These are phyloP conservation scores for Cheirogaleus medius DNA, from an alignment of 2,113 vertebrate genomes.

Conservation along the genomic window DNA sequence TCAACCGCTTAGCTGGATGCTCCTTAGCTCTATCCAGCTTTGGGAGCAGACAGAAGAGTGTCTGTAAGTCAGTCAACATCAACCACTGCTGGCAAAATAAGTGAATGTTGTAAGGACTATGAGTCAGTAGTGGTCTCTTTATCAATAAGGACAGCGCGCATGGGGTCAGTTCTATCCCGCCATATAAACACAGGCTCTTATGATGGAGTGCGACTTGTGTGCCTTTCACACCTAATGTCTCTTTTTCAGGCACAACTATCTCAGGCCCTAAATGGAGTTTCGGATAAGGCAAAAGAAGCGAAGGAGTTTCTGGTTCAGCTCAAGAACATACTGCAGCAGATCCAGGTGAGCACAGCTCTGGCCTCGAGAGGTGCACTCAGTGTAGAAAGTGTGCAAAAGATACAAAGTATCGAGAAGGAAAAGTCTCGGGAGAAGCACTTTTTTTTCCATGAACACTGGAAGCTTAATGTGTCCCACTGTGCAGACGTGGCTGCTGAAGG, in stretches of 20 bases:
- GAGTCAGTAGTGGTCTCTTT: background rate
- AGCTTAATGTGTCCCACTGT: no score
- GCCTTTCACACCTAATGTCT: slow-evolving; percentile 47
- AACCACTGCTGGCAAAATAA: background rate
- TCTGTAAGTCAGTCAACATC: background rate
- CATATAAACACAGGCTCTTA: slow-evolving; percentile 23
- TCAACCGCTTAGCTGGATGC: background rate
- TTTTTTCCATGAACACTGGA: accelerated
- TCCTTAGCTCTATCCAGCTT: background rate
- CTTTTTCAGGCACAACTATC: slow-evolving; percentile 92
- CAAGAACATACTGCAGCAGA: slow-evolving; percentile 97
- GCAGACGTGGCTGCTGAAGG: background rate
- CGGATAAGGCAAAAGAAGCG: slow-evolving; percentile 98
- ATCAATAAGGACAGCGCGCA: accelerated
- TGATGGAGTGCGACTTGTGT: background rate
- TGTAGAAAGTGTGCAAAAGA: accelerated
- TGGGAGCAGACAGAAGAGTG: background rate
- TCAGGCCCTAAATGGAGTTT: slow-evolving; percentile 96
- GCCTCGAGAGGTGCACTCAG: accelerated
- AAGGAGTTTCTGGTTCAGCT: slow-evolving; percentile 98
- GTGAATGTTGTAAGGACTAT: accelerated
- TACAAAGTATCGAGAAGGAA: accelerated
- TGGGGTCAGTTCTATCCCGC: accelerated
- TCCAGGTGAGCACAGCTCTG: slow-evolving; percentile 90
- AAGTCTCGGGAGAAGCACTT: accelerated